A percentile compares a stretch with the other conserved stretches of the same genome.
Evolutionary conservation across 2,888 invertebrate genomes (phyloP).

Genomic region (Julus scandinavius): DNA sequence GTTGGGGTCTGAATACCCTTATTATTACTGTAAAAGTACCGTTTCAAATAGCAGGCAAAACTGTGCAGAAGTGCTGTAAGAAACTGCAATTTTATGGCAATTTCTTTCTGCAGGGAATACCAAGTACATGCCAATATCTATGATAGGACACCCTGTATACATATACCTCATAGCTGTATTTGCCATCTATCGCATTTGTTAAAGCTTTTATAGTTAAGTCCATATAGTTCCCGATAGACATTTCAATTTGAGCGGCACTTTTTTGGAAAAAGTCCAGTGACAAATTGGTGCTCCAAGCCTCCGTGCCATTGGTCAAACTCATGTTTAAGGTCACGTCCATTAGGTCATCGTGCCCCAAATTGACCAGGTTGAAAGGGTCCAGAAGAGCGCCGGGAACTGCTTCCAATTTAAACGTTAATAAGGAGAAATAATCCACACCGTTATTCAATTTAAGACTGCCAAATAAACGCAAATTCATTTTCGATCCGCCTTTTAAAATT

Average conservation of each 20-base stretch:
- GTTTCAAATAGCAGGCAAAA: too few species aligned
- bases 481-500: background rate
- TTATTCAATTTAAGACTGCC: background rate
- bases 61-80: too few species aligned
- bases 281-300: background rate
- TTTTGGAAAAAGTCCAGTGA: background rate
- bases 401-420: background rate
- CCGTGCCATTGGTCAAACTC: background rate
- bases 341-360: background rate
- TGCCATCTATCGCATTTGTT: slow-evolving; percentile 6
- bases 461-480: background rate
- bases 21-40: too few species aligned
- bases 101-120: too few species aligned
- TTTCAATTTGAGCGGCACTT: slow-evolving; percentile 5
- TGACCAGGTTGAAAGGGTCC: background rate
- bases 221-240: background rate
- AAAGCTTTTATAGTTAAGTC: slow-evolving; percentile 22
- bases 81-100: too few species aligned
- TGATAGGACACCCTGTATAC: background rate
- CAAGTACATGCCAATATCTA: too few species aligned
- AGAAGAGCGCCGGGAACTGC: background rate
- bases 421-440: slow-evolving; percentile 1
- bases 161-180: slow-evolving; percentile 37
- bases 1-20: too few species aligned
- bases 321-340: background rate